Evolutionary conservation across 2,113 vertebrate genomes (phyloP).

Genomic region (Labeo catla): DNA sequence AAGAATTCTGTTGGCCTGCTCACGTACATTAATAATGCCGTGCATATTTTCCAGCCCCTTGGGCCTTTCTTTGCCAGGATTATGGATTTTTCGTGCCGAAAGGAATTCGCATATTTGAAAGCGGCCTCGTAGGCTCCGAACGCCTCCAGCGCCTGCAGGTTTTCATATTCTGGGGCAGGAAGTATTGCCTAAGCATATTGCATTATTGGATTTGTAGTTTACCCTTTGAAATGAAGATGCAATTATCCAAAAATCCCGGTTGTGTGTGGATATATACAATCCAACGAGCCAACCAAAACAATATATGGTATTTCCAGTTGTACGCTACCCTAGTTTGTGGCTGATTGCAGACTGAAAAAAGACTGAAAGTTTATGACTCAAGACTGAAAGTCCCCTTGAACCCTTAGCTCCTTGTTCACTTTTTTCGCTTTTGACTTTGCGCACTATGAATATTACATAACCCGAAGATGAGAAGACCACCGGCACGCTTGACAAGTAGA

Average conservation of each 20-base stretch:
- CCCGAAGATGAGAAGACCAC: slow-evolving; percentile 64
- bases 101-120: slow-evolving; percentile 57
- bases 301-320: slow-evolving; percentile 40
- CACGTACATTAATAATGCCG: slow-evolving; percentile 53
- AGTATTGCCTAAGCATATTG: slow-evolving; percentile 38
- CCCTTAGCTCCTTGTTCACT: slow-evolving; percentile 37
- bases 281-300: slow-evolving; percentile 25
- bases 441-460: slow-evolving; percentile 66
- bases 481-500: slow-evolving; percentile 71
- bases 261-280: slow-evolving; percentile 23
- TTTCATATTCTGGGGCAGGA: slow-evolving; percentile 35
- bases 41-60: slow-evolving; percentile 60
- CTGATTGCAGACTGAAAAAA: slow-evolving; percentile 14
- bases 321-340: slow-evolving; percentile 20
- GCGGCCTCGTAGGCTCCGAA: slow-evolving; percentile 16
- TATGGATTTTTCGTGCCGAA: slow-evolving; percentile 50
- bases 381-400: slow-evolving; percentile 36
- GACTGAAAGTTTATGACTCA: too few relatives aligned
- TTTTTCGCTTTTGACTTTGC: slow-evolving; percentile 52
- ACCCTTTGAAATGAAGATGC: neutral
- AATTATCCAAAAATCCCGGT: slow-evolving; percentile 29
- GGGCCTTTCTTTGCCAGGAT: slow-evolving; percentile 45
- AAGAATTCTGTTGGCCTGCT: slow-evolving; percentile 30
- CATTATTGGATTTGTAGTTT: slow-evolving; percentile 54
- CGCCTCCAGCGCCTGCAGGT: slow-evolving; percentile 18